These are phyloP conservation scores for Drosophila orena DNA, from an alignment of 1,140 invertebrate species.

Conservation along the genomic window DNA sequence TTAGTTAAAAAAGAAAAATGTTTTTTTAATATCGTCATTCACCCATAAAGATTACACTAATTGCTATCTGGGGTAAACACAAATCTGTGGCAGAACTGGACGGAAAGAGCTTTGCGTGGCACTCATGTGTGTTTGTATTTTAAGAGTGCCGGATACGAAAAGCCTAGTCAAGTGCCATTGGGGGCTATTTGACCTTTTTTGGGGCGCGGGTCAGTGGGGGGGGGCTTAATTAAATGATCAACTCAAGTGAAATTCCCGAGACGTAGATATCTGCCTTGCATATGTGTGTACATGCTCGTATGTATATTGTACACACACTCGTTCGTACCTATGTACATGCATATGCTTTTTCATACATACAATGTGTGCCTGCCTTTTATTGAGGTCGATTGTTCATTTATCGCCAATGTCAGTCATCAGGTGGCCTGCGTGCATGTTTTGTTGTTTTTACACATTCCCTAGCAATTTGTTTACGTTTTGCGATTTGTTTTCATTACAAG, in stretches of 20 bases:
- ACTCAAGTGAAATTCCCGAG: constrained; percentile 32
- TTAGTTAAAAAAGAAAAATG: no score
- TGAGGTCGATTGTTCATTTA: constrained; percentile 79
- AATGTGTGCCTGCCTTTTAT: constrained; percentile 53
- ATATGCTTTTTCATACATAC: neutral
- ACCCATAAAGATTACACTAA: neutral
- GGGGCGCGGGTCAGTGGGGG: neutral
- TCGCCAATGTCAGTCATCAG: constrained; percentile 78
- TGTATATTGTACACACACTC: constrained; percentile 10
- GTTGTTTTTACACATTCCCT: constrained; percentile 75
- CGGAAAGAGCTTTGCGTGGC: neutral
- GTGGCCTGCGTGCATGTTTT: constrained; percentile 70
- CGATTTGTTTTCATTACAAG: constrained; percentile 27
- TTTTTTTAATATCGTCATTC: neutral
- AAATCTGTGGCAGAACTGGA: neutral
- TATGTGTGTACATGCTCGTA: constrained; percentile 1
- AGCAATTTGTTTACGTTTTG: constrained; percentile 54
- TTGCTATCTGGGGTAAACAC: neutral
- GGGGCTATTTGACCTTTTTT: constrained; percentile 8
- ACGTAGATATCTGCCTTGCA: constrained; percentile 36
- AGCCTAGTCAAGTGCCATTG: constrained; percentile 8
- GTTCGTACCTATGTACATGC: constrained; percentile 24
- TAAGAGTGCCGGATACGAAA: neutral
- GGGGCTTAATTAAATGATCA: constrained; percentile 26
- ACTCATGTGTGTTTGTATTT: neutral